Evolutionary conservation across 2,113 vertebrate species (phyloP).

Genomic region (Cisticola juncidis): DNA sequence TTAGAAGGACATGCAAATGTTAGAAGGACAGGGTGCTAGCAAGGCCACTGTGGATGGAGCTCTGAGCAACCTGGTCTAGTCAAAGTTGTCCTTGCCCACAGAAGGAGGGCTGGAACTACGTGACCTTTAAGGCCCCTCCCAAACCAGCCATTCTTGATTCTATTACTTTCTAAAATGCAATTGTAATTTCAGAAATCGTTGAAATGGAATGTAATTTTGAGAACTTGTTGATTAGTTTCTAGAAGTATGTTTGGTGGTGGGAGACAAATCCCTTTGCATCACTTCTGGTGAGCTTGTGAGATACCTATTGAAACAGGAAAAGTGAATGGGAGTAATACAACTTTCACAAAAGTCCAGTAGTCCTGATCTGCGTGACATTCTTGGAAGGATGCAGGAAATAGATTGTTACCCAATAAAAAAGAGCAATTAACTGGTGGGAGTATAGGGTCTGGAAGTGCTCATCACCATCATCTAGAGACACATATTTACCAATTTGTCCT

Average conservation of each 20-base stretch:
- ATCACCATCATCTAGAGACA: not conserved
- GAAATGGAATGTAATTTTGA: not conserved
- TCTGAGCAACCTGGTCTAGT: not conserved
- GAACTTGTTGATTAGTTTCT: not conserved
- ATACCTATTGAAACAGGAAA: not conserved
- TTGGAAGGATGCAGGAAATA: not conserved
- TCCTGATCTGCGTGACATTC: not conserved
- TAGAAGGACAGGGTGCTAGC: not conserved
- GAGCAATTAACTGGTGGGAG: not conserved
- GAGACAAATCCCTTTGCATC: not conserved
- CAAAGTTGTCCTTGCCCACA: not conserved
- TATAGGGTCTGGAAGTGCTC: not conserved
- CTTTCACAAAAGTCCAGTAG: not conserved
- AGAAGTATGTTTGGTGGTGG: rapidly evolving
- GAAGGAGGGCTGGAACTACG: not conserved
- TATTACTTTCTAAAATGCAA: not conserved
- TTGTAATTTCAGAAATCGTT: not conserved
- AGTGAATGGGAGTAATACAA: not conserved
- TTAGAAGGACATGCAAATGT: not conserved
- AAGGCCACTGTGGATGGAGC: not conserved
- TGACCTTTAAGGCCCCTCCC: not conserved
- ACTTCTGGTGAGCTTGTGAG: not conserved
- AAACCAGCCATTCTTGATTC: not conserved
- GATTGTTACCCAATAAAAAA: not conserved
- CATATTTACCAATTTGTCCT: not conserved